These are phyloP conservation scores for Psammodynastes pulverulentus DNA, from an alignment of 2,113 vertebrate genomes.

Conservation along the genomic window DNA sequence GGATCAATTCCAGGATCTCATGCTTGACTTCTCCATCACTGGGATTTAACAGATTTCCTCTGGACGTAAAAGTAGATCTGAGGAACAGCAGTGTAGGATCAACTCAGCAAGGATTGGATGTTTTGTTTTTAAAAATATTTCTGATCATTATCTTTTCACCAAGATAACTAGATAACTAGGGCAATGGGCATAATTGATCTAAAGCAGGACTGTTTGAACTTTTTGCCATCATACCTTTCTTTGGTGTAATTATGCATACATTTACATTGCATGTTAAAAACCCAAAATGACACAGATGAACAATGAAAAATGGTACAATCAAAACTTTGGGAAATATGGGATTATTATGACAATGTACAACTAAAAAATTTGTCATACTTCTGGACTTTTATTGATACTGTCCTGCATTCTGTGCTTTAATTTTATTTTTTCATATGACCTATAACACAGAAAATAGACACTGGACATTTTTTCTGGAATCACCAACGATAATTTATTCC, in stretches of 20 bases:
- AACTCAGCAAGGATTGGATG: neutral
- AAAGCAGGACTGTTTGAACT: neutral
- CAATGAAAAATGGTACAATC: neutral
- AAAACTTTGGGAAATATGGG: neutral
- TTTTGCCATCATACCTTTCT: neutral
- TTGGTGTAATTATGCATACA: neutral
- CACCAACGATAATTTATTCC: neutral
- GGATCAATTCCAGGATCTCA: neutral
- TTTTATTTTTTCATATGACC: neutral
- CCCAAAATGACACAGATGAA: neutral
- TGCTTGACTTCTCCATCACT: neutral
- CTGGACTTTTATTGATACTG: neutral
- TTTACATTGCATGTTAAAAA: neutral
- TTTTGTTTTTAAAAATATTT: neutral
- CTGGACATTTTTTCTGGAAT: neutral
- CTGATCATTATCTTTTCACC: neutral
- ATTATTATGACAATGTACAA: neutral
- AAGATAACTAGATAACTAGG: neutral
- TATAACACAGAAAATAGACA: neutral
- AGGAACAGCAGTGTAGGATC: neutral
- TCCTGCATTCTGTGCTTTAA: neutral
- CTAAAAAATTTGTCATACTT: neutral
- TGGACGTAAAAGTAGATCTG: neutral
- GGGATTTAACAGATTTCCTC: neutral
- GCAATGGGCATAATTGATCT: neutral